Percentiles rank a stretch among this genome's conserved stretches.
phyloP scores from a whole-genome alignment of 2,888 invertebrate genomes.

The Acanthopleura granulata region DNA sequence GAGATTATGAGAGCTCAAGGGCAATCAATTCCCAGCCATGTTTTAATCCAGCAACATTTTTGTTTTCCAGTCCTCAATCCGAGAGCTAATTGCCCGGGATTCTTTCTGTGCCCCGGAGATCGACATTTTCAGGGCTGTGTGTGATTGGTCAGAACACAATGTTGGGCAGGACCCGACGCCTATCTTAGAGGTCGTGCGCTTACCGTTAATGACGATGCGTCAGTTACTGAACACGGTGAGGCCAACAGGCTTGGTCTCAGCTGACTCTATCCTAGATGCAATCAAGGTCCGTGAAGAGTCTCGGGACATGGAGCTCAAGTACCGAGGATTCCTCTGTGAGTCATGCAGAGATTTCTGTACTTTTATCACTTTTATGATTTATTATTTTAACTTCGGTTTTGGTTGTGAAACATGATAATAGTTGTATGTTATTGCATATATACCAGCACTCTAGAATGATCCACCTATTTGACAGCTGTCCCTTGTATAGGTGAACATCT shows the following conservation, averaged over 20 bases:
- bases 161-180: constrained; percentile 73
- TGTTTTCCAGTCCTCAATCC: constrained; percentile 75
- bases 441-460: no score
- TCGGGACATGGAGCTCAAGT: constrained; percentile 83
- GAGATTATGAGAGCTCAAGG: no score
- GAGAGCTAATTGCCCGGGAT: constrained; percentile 88
- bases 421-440: no score
- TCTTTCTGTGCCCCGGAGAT: constrained; percentile 97
- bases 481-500: no score
- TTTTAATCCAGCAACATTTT: background rate
- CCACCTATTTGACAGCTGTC: no score
- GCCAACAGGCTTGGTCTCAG: constrained; percentile 86
- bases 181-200: constrained; percentile 73
- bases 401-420: no score
- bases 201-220: constrained; percentile 89
- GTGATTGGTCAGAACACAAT: constrained; percentile 88
- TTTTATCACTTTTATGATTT: background rate
- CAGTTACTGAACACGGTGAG: constrained; percentile 91
- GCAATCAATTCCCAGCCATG: no score
- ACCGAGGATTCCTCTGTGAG: constrained; percentile 78
- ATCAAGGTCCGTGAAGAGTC: constrained; percentile 88
- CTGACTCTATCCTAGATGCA: constrained; percentile 94
- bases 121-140: constrained; percentile 92
- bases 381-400: background rate
- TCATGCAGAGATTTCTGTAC: constrained; percentile 15